A percentile compares a stretch with the other conserved stretches of the same genome.
These are phyloP conservation scores for Amiota communis DNA, from an alignment of 2,888 invertebrate species.

Conservation along the genomic window DNA sequence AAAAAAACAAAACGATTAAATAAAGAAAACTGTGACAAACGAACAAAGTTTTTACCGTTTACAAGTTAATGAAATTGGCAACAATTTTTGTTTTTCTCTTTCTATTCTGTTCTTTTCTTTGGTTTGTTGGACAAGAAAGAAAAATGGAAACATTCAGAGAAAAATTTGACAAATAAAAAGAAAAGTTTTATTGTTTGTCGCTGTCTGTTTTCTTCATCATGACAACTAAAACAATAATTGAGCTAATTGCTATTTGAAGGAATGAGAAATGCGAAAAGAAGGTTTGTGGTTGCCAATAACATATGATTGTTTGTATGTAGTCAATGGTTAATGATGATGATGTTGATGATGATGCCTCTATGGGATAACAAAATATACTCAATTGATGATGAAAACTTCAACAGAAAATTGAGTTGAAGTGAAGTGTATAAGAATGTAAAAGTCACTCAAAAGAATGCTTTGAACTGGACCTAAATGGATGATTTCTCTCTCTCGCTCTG, in stretches of 20 bases:
- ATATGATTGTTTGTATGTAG: no score
- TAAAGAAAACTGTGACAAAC: slow-evolving; percentile 27
- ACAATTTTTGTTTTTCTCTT: slow-evolving; percentile 33
- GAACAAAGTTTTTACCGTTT: slow-evolving; percentile 39
- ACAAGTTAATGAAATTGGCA: slow-evolving; percentile 59
- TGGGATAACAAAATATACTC: no score
- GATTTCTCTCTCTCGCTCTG: no score
- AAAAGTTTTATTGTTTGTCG: slow-evolving; percentile 9
- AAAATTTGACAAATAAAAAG: background rate
- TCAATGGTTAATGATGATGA: no score
- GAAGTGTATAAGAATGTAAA: no score
- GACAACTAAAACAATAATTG: slow-evolving; percentile 58
- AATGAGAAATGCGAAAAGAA: background rate
- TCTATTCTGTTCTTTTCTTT: no score
- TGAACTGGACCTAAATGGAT: no score
- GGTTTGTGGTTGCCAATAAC: no score
- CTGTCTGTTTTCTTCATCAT: slow-evolving; percentile 33
- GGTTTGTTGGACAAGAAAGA: slow-evolving; percentile 4
- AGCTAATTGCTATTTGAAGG: slow-evolving; percentile 59
- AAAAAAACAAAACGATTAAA: slow-evolving; percentile 12
- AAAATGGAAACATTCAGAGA: background rate
- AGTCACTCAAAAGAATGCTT: no score
- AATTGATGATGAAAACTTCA: no score
- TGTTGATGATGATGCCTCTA: no score
- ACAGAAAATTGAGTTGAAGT: no score